phyloP scores from a whole-genome alignment of 64 coral and sea anemone species.

The Orbicella faveolata region DNA sequence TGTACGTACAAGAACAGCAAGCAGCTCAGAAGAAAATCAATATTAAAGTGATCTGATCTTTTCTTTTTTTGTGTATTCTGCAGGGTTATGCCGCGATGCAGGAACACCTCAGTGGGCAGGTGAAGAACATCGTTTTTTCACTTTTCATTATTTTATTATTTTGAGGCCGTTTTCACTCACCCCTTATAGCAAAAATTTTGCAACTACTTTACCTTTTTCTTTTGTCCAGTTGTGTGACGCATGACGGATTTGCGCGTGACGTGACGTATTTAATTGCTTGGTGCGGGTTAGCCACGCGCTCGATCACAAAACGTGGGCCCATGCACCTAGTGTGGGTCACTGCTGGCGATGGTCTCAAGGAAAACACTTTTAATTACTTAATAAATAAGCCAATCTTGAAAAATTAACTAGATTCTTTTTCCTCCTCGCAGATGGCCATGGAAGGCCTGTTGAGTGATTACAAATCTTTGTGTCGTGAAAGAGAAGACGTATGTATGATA shows the following conservation, averaged over 20 bases:
- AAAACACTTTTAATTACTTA: too few species aligned
- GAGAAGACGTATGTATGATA: slow-evolving; percentile 65
- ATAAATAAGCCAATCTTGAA: neutral
- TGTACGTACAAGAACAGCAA: neutral
- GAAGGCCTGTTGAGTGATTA: slow-evolving; percentile 75
- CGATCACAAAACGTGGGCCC: too few species aligned
- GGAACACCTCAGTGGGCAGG: slow-evolving; percentile 55
- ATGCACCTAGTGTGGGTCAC: too few species aligned
- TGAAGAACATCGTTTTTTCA: neutral
- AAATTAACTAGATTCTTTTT: neutral
- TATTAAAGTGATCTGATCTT: neutral
- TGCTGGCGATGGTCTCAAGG: too few species aligned
- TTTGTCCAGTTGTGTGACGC: too few species aligned
- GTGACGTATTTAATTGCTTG: too few species aligned
- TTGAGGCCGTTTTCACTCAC: too few species aligned
- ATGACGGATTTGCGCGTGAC: too few species aligned
- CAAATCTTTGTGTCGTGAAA: slow-evolving; percentile 65
- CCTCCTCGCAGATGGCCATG: slow-evolving; percentile 57
- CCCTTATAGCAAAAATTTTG: too few species aligned
- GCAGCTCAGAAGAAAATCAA: neutral
- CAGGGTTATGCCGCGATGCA: slow-evolving; percentile 24
- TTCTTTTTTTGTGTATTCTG: neutral
- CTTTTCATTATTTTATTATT: neutral
- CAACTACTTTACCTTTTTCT: too few species aligned
- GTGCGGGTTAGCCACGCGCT: too few species aligned